Conservation (phyloP, 2,797 vertebrate genomes). For the Amblyopsis hoosieri region DNA sequence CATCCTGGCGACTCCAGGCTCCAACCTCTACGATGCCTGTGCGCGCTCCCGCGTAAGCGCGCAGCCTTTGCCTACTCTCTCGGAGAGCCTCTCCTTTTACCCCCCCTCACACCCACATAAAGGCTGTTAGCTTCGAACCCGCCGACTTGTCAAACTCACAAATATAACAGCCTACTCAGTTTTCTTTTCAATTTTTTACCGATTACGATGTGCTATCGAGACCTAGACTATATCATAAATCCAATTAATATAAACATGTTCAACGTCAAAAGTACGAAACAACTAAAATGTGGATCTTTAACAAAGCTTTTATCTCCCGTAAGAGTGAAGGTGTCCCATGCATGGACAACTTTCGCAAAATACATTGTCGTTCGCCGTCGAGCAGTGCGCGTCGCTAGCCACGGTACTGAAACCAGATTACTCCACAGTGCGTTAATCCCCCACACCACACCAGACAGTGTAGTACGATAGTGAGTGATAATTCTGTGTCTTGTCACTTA, state of each 20-base stretch:
- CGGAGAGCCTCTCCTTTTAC: constrained; percentile 1
- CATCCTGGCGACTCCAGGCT: constrained; percentile 76
- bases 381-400: constrained; percentile 59
- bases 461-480: constrained; percentile 55
- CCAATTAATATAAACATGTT: too few relatives aligned
- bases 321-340: too few relatives aligned
- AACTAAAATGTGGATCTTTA: constrained; percentile 30
- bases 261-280: neutral
- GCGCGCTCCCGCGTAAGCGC: constrained; percentile 65
- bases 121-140: neutral
- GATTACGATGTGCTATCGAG: too few relatives aligned
- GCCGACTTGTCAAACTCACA: too few relatives aligned
- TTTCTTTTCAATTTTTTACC: constrained; percentile 2
- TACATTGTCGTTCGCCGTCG: constrained; percentile 41
- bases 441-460: constrained; percentile 14
- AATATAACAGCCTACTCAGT: constrained; percentile 9
- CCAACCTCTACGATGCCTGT: constrained; percentile 56
- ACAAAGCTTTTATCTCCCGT: neutral
- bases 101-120: constrained; percentile 46
- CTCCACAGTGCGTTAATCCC: constrained; percentile 71
- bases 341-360: constrained; percentile 49
- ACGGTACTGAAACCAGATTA: constrained; percentile 79
- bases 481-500: constrained; percentile 65
- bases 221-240: too few relatives aligned
- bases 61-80: constrained; percentile 41